A percentile compares a stretch with the other conserved stretches of the same genome.
Evolutionary conservation across 2,797 vertebrate genomes (phyloP).

Genomic region (Hirundo rustica): DNA sequence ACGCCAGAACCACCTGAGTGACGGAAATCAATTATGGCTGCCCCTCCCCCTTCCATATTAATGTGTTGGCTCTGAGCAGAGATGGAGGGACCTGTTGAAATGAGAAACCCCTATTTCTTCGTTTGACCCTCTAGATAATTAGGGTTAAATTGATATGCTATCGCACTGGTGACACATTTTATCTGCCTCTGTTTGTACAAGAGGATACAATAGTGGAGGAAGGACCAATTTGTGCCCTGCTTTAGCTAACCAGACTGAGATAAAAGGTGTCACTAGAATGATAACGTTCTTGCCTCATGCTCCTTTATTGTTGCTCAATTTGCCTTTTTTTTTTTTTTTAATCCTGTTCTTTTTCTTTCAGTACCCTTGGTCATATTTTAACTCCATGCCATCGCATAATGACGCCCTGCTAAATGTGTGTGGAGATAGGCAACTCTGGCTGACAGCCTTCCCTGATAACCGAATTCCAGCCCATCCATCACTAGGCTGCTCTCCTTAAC

Average conservation of each 20-base stretch:
- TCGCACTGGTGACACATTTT: slow-evolving; percentile 81
- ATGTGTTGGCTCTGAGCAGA: slow-evolving; percentile 64
- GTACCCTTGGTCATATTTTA: slow-evolving; percentile 82
- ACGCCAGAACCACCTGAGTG: slow-evolving; percentile 71
- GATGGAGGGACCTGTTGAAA: slow-evolving; percentile 81
- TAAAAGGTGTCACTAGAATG: slow-evolving; percentile 82
- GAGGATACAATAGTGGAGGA: slow-evolving; percentile 80
- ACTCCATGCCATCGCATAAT: slow-evolving; percentile 81
- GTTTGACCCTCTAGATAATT: slow-evolving; percentile 83
- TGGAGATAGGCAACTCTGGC: slow-evolving; percentile 81
- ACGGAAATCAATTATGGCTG: slow-evolving; percentile 78
- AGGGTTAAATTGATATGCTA: slow-evolving; percentile 82
- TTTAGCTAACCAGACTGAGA: slow-evolving; percentile 73
- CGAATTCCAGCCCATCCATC: slow-evolving; percentile 83
- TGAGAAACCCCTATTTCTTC: slow-evolving; percentile 80
- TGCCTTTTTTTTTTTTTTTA: slow-evolving; percentile 69
- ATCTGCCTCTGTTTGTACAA: slow-evolving; percentile 83
- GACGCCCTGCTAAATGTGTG: slow-evolving; percentile 79
- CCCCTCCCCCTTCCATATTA: slow-evolving; percentile 60
- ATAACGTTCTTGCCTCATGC: slow-evolving; percentile 76
- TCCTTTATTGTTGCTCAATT: slow-evolving; percentile 82
- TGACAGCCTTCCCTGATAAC: slow-evolving; percentile 82
- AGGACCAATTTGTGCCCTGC: slow-evolving; percentile 79
- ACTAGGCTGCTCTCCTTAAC: slow-evolving; percentile 77
- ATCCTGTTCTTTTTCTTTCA: slow-evolving; percentile 76